Evolutionary conservation across 64 coral and sea anemone species (phyloP).

Genomic region (Platygyra sinensis): DNA sequence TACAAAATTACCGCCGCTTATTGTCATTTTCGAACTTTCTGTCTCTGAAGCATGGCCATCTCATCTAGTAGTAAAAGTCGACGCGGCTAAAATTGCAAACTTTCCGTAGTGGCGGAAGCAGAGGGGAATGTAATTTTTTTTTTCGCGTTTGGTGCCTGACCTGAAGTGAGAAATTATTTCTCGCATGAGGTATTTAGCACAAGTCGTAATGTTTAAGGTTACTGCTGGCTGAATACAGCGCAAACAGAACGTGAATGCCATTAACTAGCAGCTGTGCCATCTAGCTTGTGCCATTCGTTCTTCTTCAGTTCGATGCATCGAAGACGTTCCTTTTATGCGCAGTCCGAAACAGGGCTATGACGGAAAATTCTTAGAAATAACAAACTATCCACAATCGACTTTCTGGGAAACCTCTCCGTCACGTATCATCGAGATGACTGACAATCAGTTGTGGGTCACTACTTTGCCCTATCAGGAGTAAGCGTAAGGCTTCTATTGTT

Average conservation of each 20-base stretch:
- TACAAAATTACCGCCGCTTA: too few relatives aligned
- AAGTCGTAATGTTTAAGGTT: neutral
- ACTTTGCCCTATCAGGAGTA: neutral
- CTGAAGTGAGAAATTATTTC: neutral
- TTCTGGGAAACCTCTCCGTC: too few relatives aligned
- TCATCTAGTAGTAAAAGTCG: constrained; percentile 22
- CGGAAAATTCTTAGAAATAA: too few relatives aligned
- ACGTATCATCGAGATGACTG: too few relatives aligned
- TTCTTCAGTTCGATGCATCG: constrained; percentile 3
- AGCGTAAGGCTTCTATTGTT: too few relatives aligned
- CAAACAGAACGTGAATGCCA: constrained; percentile 1
- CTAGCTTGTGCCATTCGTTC: constrained; percentile 51
- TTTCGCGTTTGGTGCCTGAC: constrained; percentile 10
- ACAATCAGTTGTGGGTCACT: neutral
- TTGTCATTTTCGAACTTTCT: too few relatives aligned
- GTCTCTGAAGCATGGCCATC: too few relatives aligned
- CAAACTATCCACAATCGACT: too few relatives aligned
- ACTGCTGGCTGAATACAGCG: neutral
- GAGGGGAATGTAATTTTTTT: constrained; percentile 24
- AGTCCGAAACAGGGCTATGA: too few relatives aligned
- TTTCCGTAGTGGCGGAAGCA: constrained; percentile 14
- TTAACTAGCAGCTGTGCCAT: too few relatives aligned
- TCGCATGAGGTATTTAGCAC: too few relatives aligned
- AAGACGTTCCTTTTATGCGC: too few relatives aligned
- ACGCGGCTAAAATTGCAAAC: constrained; percentile 21